A percentile compares a stretch with the other conserved stretches of the same genome.
Conservation (phyloP, 2,888 invertebrate genomes). For the Oegoconia quadripuncta region DNA sequence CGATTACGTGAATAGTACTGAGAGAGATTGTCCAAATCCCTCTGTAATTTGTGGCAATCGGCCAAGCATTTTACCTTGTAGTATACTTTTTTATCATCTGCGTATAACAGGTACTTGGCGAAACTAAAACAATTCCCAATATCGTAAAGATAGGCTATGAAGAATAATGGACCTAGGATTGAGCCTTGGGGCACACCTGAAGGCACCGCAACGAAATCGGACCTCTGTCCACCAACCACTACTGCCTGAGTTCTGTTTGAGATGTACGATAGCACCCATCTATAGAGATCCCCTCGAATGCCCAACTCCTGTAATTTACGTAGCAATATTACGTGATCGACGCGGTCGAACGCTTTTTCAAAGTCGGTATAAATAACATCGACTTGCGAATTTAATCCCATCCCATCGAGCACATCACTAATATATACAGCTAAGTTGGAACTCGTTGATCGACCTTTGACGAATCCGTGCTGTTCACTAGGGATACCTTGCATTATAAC, state of each 20-base stretch:
- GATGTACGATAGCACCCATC: conserved; percentile 18
- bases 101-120: conserved; percentile 2
- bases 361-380: conserved; percentile 14
- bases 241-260: conserved; percentile 16
- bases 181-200: conserved; percentile 18
- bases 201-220: conserved; percentile 10
- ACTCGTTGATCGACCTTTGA: conserved; percentile 7
- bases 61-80: not conserved
- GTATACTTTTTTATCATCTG: conserved; percentile 7
- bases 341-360: conserved; percentile 2
- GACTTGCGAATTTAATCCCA: conserved; percentile 13
- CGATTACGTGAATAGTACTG: conserved; percentile 1
- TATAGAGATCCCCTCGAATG: conserved; percentile 15
- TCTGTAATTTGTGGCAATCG: not conserved
- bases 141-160: conserved; percentile 3
- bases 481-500: conserved; percentile 2
- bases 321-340: conserved; percentile 16
- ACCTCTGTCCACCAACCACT: conserved; percentile 10
- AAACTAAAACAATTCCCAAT: not conserved
- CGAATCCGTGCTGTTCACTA: conserved; percentile 8
- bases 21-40: not conserved
- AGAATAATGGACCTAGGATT: conserved; percentile 5
- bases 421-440: conserved; percentile 8
- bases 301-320: conserved; percentile 11
- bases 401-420: conserved; percentile 2